phyloP scores from a whole-genome alignment of 2,888 invertebrate species.

The Drosophila kokeensis region DNA sequence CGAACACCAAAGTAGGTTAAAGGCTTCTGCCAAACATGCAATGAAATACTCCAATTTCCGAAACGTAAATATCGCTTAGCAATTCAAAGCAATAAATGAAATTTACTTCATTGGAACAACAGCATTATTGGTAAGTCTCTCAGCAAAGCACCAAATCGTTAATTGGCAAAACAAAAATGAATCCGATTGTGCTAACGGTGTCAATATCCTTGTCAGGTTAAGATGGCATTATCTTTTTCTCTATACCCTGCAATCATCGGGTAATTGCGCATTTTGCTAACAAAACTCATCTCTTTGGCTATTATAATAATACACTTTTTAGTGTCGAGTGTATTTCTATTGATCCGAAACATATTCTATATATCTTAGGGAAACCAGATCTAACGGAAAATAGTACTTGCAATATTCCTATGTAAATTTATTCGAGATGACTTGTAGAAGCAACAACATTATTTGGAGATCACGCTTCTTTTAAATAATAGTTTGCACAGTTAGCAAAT shows the following conservation, averaged over 20 bases:
- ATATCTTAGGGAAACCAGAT: neutral
- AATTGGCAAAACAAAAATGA: neutral
- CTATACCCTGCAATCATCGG: neutral
- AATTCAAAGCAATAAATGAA: neutral
- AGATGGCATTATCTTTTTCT: neutral
- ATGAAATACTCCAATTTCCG: neutral
- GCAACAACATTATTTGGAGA: neutral
- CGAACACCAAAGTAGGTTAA: slow-evolving; percentile 28
- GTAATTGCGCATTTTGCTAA: neutral
- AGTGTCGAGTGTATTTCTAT: neutral
- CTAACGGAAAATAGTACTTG: neutral
- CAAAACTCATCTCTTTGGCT: neutral
- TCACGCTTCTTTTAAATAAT: neutral
- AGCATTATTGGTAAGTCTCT: neutral
- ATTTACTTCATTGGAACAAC: neutral
- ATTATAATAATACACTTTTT: neutral
- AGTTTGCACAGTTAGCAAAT: neutral
- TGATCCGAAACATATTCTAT: neutral
- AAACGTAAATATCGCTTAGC: neutral
- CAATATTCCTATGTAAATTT: neutral
- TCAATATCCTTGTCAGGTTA: neutral
- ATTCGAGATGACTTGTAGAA: neutral
- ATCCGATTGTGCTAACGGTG: neutral
- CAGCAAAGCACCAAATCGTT: neutral
- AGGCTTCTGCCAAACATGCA: slow-evolving; percentile 8